phyloP scores from a whole-genome alignment of 2,113 vertebrate genomes.

The Coturnix japonica region DNA sequence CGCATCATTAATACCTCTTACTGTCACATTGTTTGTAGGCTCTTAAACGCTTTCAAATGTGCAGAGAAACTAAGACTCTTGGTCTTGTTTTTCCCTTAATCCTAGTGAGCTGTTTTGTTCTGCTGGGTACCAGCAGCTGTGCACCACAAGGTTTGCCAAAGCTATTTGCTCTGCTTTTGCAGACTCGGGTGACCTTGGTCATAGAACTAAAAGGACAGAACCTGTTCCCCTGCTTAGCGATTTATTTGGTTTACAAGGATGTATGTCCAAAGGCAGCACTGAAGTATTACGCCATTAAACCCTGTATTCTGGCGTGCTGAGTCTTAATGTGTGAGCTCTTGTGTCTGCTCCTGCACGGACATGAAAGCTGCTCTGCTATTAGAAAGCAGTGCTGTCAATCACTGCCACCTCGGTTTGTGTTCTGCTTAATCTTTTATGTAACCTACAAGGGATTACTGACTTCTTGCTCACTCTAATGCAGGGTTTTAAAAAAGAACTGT shows the following conservation, averaged over 20 bases:
- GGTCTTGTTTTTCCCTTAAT: constrained; percentile 19
- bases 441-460: constrained; percentile 12
- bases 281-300: background rate
- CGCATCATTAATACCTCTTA: background rate
- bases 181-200: background rate
- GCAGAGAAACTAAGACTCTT: background rate
- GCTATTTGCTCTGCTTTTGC: background rate
- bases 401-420: background rate
- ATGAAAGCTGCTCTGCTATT: background rate
- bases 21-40: background rate
- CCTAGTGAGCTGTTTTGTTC: constrained; percentile 41
- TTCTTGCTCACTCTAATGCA: background rate
- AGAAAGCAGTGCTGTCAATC: background rate
- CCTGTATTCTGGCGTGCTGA: background rate
- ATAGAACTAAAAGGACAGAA: background rate
- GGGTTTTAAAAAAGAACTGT: background rate
- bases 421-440: constrained; percentile 62
- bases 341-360: rapidly evolving
- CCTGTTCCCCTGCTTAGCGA: background rate
- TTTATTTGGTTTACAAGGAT: background rate
- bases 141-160: background rate
- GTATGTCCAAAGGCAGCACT: background rate
- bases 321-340: background rate
- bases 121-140: background rate
- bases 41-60: background rate